These are phyloP conservation scores for Styela plicata DNA, from an alignment of 23 tunicate species.

Conservation along the genomic window DNA sequence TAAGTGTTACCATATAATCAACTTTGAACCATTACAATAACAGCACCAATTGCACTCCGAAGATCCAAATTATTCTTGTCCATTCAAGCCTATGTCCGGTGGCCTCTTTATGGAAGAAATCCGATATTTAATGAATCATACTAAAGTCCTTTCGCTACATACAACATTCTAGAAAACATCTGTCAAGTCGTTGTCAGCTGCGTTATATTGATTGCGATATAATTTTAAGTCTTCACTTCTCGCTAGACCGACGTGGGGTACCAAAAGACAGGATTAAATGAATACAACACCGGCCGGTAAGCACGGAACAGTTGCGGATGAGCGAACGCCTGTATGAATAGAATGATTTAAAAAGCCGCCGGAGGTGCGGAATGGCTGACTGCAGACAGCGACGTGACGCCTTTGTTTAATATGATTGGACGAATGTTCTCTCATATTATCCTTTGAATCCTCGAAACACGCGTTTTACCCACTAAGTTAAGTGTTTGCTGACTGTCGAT, in stretches of 20 bases:
- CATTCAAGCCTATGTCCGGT: no score
- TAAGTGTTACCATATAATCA: no score
- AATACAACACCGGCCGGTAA: not conserved
- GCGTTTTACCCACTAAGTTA: no score
- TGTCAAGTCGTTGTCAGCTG: not conserved
- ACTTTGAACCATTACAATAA: no score
- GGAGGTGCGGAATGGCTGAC: constrained; percentile 17
- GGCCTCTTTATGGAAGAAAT: not conserved
- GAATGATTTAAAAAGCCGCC: constrained; percentile 18
- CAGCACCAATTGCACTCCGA: no score
- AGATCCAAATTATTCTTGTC: no score
- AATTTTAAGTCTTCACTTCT: not conserved
- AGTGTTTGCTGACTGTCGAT: no score
- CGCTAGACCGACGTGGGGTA: constrained; percentile 11
- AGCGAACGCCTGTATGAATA: constrained; percentile 2
- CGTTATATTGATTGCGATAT: not conserved
- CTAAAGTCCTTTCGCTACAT: not conserved
- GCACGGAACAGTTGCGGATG: not conserved
- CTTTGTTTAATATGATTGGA: constrained; percentile 3
- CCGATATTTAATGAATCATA: not conserved
- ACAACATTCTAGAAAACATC: not conserved
- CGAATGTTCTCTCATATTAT: not conserved
- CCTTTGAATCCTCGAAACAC: not conserved
- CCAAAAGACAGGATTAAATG: not conserved
- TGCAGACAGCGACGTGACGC: constrained; percentile 24